Base-by-base conservation (phyloP, 2,797 vertebrate species). In the Melanotaenia parkinsoni region DNA sequence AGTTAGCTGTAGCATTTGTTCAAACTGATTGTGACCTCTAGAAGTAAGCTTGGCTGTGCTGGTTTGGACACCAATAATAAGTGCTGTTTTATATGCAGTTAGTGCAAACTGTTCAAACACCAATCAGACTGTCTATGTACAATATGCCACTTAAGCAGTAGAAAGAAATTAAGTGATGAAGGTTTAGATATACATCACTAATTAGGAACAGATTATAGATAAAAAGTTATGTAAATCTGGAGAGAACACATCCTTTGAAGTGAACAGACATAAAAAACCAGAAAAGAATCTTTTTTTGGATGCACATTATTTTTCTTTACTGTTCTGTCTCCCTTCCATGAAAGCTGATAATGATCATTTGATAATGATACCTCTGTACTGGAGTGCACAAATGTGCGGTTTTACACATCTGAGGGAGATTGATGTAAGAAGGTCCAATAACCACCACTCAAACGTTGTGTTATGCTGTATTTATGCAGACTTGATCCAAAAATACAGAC, bases 401-500 rank as follows among this genome's bases (percentile, higher is more conserved):
- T 78, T 85, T 69, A 76, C 77, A 89, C 80, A 89, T 88, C 86
- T 84, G 80, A 89, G 78, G 79, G 70, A 88, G 83, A 89, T 76
- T 89, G 84, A 86, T 86, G 81, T 69, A 70, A 68, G 81, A 81
- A 81, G 86, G 79, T 84, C 74, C 68, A 87, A 82, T 77, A 88
- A 79, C 72, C 26, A 64, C 45, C 9, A 24, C 82, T 82, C 66
- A 75, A 76, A 88, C 77, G 74, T 51, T 67, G 70, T 74, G 74
- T 83, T 74, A 51, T 63, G 68, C 63, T 11, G 63, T 83, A 76
- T 86, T 90, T 83, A 83, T 81, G 83, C 65, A 64, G 71, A 93
- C 89, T 87, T 89, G 79, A 87, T 91, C 92, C 89, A 87, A 86
- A 92, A 91, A 93, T 92, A 91, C 86, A 73, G 79, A 93, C 85